Evolutionary conservation across 1,140 invertebrate species (phyloP).

Genomic region (Epicauta chinensis): DNA sequence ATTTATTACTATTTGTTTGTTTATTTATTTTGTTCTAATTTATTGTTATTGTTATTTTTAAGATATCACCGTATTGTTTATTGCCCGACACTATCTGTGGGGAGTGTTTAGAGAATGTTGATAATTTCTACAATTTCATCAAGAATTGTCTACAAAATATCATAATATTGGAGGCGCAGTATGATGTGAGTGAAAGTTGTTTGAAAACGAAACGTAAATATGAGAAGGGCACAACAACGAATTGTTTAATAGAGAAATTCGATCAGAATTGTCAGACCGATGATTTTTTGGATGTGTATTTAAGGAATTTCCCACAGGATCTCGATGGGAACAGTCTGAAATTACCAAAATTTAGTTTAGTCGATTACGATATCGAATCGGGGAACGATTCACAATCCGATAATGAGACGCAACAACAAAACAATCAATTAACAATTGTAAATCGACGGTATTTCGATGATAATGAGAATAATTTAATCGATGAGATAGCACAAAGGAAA

Average conservation of each 20-base stretch:
- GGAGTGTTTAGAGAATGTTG: constrained; percentile 33
- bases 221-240: constrained; percentile 29
- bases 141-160: constrained; percentile 39
- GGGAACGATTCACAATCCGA: constrained; percentile 22
- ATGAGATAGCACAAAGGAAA: constrained; percentile 34
- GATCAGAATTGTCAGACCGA: constrained; percentile 32
- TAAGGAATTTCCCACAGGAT: no score
- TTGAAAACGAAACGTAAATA: constrained; percentile 33
- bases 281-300: constrained; percentile 25
- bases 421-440: no score
- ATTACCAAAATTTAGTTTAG: constrained; percentile 10
- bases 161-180: constrained; percentile 38
- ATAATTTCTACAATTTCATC: constrained; percentile 37
- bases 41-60: constrained; percentile 4
- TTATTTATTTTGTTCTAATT: background rate
- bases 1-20: background rate
- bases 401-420: constrained; percentile 7
- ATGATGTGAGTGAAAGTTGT: constrained; percentile 34
- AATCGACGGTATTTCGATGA: constrained; percentile 30
- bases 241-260: constrained; percentile 12
- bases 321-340: background rate
- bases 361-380: constrained; percentile 30
- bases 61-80: constrained; percentile 35
- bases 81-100: constrained; percentile 39
- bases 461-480: constrained; percentile 30